Percentiles rank a stretch among this genome's conserved stretches.
Evolutionary conservation across 2,113 vertebrate species (phyloP).

Genomic region (Micronisus gabar): DNA sequence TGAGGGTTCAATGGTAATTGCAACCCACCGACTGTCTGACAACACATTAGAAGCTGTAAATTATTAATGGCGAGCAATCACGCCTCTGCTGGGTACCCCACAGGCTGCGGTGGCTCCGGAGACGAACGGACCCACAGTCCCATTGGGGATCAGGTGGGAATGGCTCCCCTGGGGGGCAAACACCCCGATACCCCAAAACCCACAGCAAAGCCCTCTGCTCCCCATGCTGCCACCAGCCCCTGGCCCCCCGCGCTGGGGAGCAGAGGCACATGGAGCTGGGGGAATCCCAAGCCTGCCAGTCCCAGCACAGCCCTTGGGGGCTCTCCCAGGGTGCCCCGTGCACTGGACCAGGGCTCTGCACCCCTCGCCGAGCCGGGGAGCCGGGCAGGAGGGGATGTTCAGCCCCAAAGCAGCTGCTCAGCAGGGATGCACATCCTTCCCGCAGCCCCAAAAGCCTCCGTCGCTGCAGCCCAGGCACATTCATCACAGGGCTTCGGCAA

Average conservation of each 20-base stretch:
- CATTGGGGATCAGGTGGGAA: accelerated
- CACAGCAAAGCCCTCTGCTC: not conserved
- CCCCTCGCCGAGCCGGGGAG: accelerated
- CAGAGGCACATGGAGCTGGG: not conserved
- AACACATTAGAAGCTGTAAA: not conserved
- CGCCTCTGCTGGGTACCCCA: not conserved
- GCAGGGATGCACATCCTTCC: accelerated
- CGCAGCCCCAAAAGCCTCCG: accelerated
- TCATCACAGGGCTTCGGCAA: accelerated
- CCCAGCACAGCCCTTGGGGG: too few species aligned
- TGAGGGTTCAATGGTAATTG: not conserved
- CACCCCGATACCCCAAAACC: not conserved
- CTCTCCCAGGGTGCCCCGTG: not conserved
- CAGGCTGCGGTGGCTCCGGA: accelerated
- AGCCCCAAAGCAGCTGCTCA: not conserved
- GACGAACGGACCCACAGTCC: accelerated
- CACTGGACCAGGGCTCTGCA: accelerated
- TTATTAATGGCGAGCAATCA: not conserved
- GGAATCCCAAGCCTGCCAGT: not conserved
- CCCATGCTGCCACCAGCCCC: too few species aligned
- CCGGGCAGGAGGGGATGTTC: not conserved
- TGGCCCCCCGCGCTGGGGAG: accelerated
- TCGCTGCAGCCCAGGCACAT: not conserved
- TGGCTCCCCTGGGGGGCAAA: accelerated
- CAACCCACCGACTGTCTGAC: not conserved